Conservation (phyloP, 2,888 invertebrate species). For the Tuta absoluta region DNA sequence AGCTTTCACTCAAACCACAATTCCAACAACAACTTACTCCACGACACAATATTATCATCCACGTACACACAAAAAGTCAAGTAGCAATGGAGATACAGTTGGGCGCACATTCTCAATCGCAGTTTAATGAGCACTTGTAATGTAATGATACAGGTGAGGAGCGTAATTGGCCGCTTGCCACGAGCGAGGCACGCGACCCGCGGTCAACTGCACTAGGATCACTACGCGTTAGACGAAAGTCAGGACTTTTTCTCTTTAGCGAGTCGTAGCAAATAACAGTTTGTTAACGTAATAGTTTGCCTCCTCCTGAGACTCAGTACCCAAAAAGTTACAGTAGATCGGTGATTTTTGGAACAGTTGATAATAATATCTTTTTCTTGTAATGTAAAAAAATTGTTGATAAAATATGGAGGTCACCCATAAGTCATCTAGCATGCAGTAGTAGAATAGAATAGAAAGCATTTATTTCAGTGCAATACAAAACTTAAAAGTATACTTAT, state of each 20-base stretch:
- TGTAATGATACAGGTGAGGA: conserved; percentile 55
- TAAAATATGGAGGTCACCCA: too few relatives aligned
- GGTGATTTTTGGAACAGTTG: too few relatives aligned
- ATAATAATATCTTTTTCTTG: too few relatives aligned
- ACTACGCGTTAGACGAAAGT: neutral
- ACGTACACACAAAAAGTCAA: conserved; percentile 40
- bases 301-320: too few relatives aligned
- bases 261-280: too few relatives aligned
- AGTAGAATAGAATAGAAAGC: too few relatives aligned
- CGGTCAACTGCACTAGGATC: neutral
- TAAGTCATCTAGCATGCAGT: too few relatives aligned
- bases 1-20: conserved; percentile 1
- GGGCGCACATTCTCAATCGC: conserved; percentile 66
- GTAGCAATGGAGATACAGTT: conserved; percentile 60
- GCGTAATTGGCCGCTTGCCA: conserved; percentile 63
- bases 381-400: too few relatives aligned
- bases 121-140: conserved; percentile 62
- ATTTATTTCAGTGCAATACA: too few relatives aligned
- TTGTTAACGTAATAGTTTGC: too few relatives aligned
- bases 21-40: neutral
- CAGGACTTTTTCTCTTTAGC: neutral
- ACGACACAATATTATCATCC: conserved; percentile 3
- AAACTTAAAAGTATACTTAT: too few relatives aligned
- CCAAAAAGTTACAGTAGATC: too few relatives aligned
- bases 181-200: conserved; percentile 19